Evolutionary conservation across 2,888 invertebrate species (phyloP).

Genomic region (Branchellion lobata): DNA sequence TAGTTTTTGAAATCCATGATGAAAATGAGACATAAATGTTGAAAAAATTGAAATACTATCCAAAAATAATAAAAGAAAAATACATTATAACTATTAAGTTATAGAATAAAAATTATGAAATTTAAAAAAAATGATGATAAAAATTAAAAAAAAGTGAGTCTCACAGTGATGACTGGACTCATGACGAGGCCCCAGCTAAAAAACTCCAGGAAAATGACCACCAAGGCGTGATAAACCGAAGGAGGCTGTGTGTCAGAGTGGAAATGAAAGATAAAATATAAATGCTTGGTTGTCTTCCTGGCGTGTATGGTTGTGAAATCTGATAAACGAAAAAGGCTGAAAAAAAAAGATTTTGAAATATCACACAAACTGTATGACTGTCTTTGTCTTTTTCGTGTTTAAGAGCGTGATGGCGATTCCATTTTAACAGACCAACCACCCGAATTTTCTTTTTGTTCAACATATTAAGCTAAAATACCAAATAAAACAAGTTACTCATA

Average conservation of each 20-base stretch:
- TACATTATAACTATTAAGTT: too few relatives aligned
- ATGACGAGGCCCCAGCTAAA: slow-evolving; percentile 99
- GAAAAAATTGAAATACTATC: too few relatives aligned
- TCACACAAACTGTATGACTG: too few relatives aligned
- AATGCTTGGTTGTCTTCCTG: background rate
- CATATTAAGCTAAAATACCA: slow-evolving; percentile 7
- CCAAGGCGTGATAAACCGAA: slow-evolving; percentile 94
- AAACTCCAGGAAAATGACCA: slow-evolving; percentile 99
- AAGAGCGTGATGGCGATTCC: slow-evolving; percentile 23
- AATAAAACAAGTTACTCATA: background rate
- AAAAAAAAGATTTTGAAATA: background rate
- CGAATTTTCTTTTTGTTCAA: slow-evolving; percentile 30
- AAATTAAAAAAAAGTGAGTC: too few relatives aligned
- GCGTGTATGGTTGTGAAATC: background rate
- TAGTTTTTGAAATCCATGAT: too few relatives aligned
- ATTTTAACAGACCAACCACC: slow-evolving; percentile 37
- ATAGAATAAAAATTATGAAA: too few relatives aligned
- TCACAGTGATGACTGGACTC: slow-evolving; percentile 84
- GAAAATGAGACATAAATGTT: too few relatives aligned
- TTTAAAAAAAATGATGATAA: too few relatives aligned
- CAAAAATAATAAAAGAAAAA: too few relatives aligned
- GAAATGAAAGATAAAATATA: background rate
- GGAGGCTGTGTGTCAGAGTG: slow-evolving; percentile 67
- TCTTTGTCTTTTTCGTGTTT: slow-evolving; percentile 36
- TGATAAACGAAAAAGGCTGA: background rate